Evolutionary conservation across 92 coral and sea anemone genomes (phyloP), one percentile per base, ranked within the genome.

Genomic region (Diadumene lineata): DNA sequence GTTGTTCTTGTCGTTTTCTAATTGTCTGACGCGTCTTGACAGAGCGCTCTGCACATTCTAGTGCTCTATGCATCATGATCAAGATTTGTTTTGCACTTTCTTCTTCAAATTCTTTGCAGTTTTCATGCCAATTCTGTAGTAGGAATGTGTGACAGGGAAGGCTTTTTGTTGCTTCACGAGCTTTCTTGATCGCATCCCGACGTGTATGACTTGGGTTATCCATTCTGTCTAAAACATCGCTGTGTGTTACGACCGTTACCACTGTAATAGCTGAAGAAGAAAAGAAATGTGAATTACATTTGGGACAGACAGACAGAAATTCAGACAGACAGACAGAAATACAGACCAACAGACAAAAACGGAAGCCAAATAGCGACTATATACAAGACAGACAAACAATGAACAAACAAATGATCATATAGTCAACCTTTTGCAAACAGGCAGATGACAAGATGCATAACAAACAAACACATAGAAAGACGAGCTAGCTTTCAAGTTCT

Each of bases 21-120:
- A 75, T 48, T 32, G 75, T 60, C 27, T 89, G 94, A 1, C 94
- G 81, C 50, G 81, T 68, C 72, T 84, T 79, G 32, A 89, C 87
- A 11, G 94, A 89, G 2, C 86, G 58, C 69, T 89, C 94, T 26
- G 87, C 94, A 63, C 94, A 86, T 29, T 56, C 77, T 24, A 89
- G 86, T 11, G 94, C 91, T 25, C 77, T 75, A 32, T 82, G 68
- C 43, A 89, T 31, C 94, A 86, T 82, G 30, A 34, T 70, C 22
- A 86, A 66, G 23, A 89, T 85, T 0, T 66, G 67, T 17, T 73
- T 64, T 62, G 83, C 73, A 30, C 71, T 64, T 11, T 0, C 53
- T 31, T 61, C 86, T 74, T 82, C 84, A 76, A 87, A 80, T 11
- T 75, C 34, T 13, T 68, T 62, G 55, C 82, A 31, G 8, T 74